These are phyloP conservation scores for Coenobita brevimanus DNA, from an alignment of 1,140 invertebrate genomes.

Conservation along the genomic window DNA sequence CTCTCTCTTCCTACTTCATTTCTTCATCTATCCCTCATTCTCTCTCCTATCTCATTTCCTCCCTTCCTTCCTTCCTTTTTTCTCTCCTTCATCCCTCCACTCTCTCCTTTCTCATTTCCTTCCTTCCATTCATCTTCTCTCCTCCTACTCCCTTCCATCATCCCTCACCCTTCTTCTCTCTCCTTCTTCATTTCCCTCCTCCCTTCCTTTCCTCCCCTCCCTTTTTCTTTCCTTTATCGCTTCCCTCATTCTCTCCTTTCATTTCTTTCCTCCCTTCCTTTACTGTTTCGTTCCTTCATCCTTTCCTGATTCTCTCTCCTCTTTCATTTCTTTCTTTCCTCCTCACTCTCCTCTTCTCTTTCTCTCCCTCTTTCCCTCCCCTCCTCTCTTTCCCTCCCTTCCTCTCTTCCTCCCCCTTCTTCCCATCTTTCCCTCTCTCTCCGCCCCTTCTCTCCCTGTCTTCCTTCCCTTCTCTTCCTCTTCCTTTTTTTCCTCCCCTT, in stretches of 20 bases:
- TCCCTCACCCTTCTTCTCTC: slow-evolving; percentile 6
- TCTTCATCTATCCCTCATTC: too few relatives aligned
- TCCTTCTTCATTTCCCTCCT: slow-evolving; percentile 5
- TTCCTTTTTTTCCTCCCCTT: background rate
- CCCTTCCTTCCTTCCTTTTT: background rate
- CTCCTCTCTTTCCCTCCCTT: background rate
- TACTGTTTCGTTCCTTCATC: background rate
- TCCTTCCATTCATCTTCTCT: background rate
- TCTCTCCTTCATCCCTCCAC: background rate
- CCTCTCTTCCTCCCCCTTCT: background rate
- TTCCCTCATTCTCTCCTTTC: background rate
- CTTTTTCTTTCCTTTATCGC: background rate
- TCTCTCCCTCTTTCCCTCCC: background rate
- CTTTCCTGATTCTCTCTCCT: background rate
- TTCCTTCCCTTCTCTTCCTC: background rate
- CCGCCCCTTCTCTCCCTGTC: background rate
- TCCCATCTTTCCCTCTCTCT: background rate
- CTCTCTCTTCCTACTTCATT: background rate
- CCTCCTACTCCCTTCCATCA: background rate
- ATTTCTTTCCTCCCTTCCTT: background rate
- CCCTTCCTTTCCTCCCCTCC: background rate
- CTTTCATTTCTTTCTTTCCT: background rate
- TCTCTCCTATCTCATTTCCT: background rate
- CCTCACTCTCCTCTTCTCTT: too few relatives aligned
- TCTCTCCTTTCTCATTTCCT: too few relatives aligned